A percentile compares a stretch with the other conserved stretches of the same genome.
Conservation (phyloP, 2,888 invertebrate species). For the Cloeon dipterum region DNA sequence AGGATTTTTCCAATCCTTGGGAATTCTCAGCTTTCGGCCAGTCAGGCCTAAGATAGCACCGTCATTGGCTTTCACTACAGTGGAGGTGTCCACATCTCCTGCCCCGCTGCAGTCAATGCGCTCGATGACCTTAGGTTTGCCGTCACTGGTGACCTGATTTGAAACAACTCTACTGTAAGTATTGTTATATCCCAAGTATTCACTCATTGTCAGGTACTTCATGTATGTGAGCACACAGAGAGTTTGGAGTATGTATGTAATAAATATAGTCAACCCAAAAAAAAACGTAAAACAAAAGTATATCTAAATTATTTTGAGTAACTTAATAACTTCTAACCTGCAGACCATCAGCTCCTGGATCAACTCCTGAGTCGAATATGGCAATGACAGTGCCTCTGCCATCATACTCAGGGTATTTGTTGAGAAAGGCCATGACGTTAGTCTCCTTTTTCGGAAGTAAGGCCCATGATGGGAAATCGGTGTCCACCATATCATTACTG, state of each 20-base stretch:
- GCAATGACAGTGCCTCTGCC: constrained; percentile 82
- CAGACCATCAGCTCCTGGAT: constrained; percentile 85
- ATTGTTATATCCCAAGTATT: background rate
- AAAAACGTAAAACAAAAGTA: background rate
- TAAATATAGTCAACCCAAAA: background rate
- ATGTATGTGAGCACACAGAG: too few species aligned
- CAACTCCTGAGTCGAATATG: constrained; percentile 93
- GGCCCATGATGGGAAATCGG: constrained; percentile 58
- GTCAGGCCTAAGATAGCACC: constrained; percentile 51
- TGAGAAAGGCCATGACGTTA: constrained; percentile 63
- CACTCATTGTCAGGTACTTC: too few species aligned
- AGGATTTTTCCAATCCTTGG: constrained; percentile 61
- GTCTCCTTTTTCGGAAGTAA: constrained; percentile 89
- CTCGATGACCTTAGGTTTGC: constrained; percentile 80
- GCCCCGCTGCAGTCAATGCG: constrained; percentile 89
- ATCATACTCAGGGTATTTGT: constrained; percentile 75
- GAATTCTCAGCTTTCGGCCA: constrained; percentile 71
- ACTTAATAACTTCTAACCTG: constrained; percentile 33
- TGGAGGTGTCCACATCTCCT: constrained; percentile 87
- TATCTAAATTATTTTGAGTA: background rate
- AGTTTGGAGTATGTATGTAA: background rate
- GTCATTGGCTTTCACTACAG: constrained; percentile 41
- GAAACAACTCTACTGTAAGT: constrained; percentile 7
- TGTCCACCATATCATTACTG: constrained; percentile 13
- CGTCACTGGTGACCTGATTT: constrained; percentile 58